phyloP scores from a whole-genome alignment of 2,888 invertebrate genomes.

The Drosophila lacicola region DNA sequence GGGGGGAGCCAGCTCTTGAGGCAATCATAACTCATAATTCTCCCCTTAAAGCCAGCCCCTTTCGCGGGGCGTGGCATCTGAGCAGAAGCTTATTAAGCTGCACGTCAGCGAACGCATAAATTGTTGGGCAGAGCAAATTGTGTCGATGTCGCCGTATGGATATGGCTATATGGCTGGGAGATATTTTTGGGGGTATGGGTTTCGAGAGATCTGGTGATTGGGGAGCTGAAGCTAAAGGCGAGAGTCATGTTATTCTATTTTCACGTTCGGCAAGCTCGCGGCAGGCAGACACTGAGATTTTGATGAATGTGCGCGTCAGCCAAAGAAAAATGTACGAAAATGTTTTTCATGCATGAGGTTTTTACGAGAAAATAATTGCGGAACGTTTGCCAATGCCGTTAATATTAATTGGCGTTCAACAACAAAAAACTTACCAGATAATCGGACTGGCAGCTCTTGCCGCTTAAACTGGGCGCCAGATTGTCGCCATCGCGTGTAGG shows the following conservation, averaged over 20 bases:
- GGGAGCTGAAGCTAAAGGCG: slow-evolving; percentile 18
- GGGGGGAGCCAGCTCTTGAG: background rate
- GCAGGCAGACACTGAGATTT: slow-evolving; percentile 63
- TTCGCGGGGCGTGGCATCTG: background rate
- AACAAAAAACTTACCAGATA: slow-evolving; percentile 83
- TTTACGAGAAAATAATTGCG: slow-evolving; percentile 81
- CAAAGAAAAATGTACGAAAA: slow-evolving; percentile 78
- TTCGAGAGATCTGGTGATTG: slow-evolving; percentile 8
- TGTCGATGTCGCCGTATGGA: slow-evolving; percentile 38
- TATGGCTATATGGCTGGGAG: slow-evolving; percentile 19
- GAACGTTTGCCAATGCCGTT: slow-evolving; percentile 60
- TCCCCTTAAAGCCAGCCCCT: slow-evolving; percentile 18
- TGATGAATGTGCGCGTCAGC: slow-evolving; percentile 81
- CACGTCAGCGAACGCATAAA: slow-evolving; percentile 75
- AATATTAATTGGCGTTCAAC: slow-evolving; percentile 79
- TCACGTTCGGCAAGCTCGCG: slow-evolving; percentile 45
- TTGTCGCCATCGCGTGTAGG: slow-evolving; percentile 83
- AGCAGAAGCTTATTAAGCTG: slow-evolving; percentile 71
- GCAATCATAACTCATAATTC: slow-evolving; percentile 74
- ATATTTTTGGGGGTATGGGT: slow-evolving; percentile 13
- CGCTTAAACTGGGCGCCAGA: slow-evolving; percentile 81
- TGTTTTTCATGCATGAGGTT: slow-evolving; percentile 77
- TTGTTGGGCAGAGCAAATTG: slow-evolving; percentile 54
- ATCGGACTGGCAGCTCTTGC: slow-evolving; percentile 83
- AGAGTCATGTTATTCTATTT: slow-evolving; percentile 67